A percentile compares a stretch with the other conserved stretches of the same genome.
Evolutionary conservation across 2,888 invertebrate genomes (phyloP).

Genomic region (Athalia cordata): DNA sequence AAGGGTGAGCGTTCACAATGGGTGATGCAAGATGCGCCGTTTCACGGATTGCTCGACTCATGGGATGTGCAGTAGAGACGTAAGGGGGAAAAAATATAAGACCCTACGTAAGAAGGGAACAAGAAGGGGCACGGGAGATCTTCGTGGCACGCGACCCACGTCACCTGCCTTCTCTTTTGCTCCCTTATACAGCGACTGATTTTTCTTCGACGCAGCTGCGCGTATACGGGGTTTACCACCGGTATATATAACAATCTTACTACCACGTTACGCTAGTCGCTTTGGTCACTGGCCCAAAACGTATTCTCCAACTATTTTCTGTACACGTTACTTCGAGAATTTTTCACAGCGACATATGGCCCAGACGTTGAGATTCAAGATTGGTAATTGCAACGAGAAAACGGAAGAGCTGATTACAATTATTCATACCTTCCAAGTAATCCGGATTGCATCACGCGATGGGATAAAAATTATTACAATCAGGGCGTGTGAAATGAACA

Average conservation of each 20-base stretch:
- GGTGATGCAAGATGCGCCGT: conserved; percentile 69
- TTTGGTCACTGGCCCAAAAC: conserved; percentile 64
- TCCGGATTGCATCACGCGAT: neutral
- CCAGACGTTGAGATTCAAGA: conserved; percentile 66
- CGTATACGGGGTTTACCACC: conserved; percentile 61
- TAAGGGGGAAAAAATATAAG: conserved; percentile 1
- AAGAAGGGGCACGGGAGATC: conserved; percentile 57
- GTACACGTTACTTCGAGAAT: conserved; percentile 54
- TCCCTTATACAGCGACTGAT: conserved; percentile 52
- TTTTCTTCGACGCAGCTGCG: conserved; percentile 45
- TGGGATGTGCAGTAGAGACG: neutral
- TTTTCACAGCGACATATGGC: conserved; percentile 62
- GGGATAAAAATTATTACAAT: too few relatives aligned
- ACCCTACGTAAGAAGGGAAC: conserved; percentile 32
- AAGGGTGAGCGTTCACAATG: conserved; percentile 57
- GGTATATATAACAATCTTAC: conserved; percentile 60
- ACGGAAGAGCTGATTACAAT: neutral
- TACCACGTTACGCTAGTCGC: conserved; percentile 59
- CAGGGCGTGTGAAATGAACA: too few relatives aligned
- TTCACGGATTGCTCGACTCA: conserved; percentile 52
- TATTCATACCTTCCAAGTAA: neutral
- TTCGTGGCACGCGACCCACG: conserved; percentile 72
- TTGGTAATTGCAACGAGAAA: conserved; percentile 14
- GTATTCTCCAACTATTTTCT: conserved; percentile 22
- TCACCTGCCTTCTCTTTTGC: conserved; percentile 66